A percentile compares a stretch with the other conserved stretches of the same genome.
Conservation (phyloP, 2,797 vertebrate genomes). For the Anas flavirostris region DNA sequence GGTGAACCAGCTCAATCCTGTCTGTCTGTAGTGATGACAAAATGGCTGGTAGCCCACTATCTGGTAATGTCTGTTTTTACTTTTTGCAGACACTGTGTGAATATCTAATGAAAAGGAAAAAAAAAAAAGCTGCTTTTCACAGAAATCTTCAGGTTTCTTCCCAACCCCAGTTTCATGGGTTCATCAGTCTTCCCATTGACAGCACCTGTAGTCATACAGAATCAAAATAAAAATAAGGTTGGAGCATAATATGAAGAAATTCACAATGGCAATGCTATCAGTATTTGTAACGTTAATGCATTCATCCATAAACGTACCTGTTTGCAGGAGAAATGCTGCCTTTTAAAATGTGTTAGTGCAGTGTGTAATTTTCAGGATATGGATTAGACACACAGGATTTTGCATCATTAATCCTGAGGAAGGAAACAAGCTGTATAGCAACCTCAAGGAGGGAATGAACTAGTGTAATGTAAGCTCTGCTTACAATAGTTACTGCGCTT, state of each 20-base stretch:
- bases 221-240: neutral
- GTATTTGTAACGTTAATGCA: neutral
- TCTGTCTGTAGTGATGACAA: neutral
- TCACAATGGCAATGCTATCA: neutral
- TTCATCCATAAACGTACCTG: neutral
- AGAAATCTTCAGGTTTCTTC: neutral
- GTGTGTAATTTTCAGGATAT: neutral
- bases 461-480: neutral
- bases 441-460: neutral
- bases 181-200: neutral
- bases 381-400: neutral
- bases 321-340: slow-evolving; percentile 16
- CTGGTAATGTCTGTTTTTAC: neutral
- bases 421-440: slow-evolving; percentile 3
- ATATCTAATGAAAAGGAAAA: neutral
- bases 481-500: neutral
- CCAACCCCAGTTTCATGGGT: fast-evolving
- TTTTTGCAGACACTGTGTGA: neutral
- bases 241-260: slow-evolving; percentile 24
- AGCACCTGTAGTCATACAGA: neutral
- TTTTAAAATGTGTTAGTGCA: neutral
- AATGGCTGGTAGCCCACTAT: neutral
- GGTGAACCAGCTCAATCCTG: neutral
- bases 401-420: slow-evolving; percentile 4
- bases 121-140: neutral